Percentiles rank a stretch among this genome's conserved stretches.
phyloP scores from a whole-genome alignment of 2,888 invertebrate species.

The Calliscelio sp. region DNA sequence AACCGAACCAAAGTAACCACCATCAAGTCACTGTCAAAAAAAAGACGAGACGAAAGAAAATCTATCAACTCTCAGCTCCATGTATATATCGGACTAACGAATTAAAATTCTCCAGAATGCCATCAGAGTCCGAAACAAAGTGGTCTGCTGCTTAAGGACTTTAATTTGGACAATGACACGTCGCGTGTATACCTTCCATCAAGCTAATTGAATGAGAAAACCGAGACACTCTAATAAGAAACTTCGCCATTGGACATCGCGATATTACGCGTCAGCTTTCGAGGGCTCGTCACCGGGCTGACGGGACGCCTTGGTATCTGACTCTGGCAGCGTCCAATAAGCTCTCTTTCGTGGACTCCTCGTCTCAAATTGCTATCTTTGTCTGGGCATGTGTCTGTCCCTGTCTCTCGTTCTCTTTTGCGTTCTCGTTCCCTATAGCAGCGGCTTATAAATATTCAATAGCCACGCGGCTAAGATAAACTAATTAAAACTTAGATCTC shows the following conservation, averaged over 20 bases:
- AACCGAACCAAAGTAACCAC: not conserved
- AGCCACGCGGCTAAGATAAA: slow-evolving; percentile 86
- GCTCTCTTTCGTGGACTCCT: slow-evolving; percentile 50
- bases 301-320: slow-evolving; percentile 66
- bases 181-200: slow-evolving; percentile 43
- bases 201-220: slow-evolving; percentile 60
- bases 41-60: too few species aligned
- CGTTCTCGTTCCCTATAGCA: slow-evolving; percentile 72
- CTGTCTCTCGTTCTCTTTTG: slow-evolving; percentile 65
- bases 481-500: slow-evolving; percentile 86
- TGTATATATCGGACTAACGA: too few species aligned
- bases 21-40: too few species aligned
- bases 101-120: too few species aligned
- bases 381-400: slow-evolving; percentile 34
- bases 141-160: not conserved
- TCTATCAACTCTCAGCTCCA: too few species aligned
- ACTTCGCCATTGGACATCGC: slow-evolving; percentile 52
- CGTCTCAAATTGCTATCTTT: slow-evolving; percentile 55
- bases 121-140: too few species aligned
- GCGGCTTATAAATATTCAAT: slow-evolving; percentile 86
- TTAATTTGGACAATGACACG: slow-evolving; percentile 48
- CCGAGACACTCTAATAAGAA: slow-evolving; percentile 59
- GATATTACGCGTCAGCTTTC: slow-evolving; percentile 69
- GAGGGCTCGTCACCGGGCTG: slow-evolving; percentile 51
- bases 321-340: slow-evolving; percentile 66